Base-by-base conservation (phyloP, 2,797 vertebrate species). In the Peromyscus nudipes region DNA sequence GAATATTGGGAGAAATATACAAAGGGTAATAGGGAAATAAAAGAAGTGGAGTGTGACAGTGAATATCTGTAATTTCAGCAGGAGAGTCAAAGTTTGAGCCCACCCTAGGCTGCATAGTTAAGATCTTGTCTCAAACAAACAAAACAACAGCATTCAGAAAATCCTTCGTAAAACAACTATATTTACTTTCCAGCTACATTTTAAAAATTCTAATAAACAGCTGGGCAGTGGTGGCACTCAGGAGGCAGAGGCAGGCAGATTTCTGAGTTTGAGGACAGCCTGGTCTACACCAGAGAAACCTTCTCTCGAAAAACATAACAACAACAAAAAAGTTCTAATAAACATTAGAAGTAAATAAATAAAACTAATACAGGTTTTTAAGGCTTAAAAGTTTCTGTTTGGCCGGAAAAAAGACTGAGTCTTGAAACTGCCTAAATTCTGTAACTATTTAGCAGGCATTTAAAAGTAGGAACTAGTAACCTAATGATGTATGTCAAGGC, bases 271-370 rank as follows among this genome's bases (percentile, higher is more conserved):
- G 69, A 37, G 19, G 21, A 40, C 4, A 75, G 71, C 5, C 71
- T 25, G 37, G 37, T 10, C 37, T 75, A 75, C 71, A 25, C 71
- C 71, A 75, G 71, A 43, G 37, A 75, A 25, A 75, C 21, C 37
- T 11, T 75, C 21, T 43, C 37, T 40, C 10, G 11, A 40, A 75
- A 75, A 75, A 25, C 37, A 75, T 34, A 75, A 75, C 71, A 75
- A 67, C 31, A 67, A 19, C 34, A n/a, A 43, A 92, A 37, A 94
- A 64, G 57, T 79, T 94, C 82, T 87, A 88, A 88, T 64, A 77
- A 93, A 88, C 55, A 60, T 79, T 71, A 81, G 46, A 83, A 43
- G 43, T 94, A 94, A 96, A 85, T 83, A 94, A 95, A 82, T 57
- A 75, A 64, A 91, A 65, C 27, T 60, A 73, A 75, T 69, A 84